phyloP scores from a whole-genome alignment of 2,888 invertebrate species.

The Merodon equestris region DNA sequence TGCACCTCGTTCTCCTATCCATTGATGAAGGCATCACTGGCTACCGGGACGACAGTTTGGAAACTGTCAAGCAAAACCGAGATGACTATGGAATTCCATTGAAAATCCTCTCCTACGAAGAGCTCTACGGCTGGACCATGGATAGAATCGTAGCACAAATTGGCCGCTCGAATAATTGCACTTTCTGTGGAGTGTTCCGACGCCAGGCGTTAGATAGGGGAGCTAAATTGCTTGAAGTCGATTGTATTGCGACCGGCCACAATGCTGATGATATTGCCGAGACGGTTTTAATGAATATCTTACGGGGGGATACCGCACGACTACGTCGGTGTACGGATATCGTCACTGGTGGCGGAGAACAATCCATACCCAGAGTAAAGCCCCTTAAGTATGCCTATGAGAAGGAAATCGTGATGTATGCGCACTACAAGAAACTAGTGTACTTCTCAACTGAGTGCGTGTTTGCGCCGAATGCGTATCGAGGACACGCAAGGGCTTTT shows the following conservation, averaged over 20 bases:
- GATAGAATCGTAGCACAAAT: constrained; percentile 96
- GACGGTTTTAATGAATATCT: constrained; percentile 97
- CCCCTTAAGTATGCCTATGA: constrained; percentile 98
- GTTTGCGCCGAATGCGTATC: constrained; percentile 98
- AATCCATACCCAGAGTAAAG: constrained; percentile 93
- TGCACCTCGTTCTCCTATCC: constrained; percentile 93
- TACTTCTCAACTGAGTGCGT: constrained; percentile 99
- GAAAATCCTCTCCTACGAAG: constrained; percentile 97
- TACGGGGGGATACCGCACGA: constrained; percentile 97
- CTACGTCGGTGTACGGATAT: constrained; percentile 94
- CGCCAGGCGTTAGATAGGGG: constrained; percentile 98
- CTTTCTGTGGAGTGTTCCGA: constrained; percentile 96
- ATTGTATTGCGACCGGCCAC: constrained; percentile 97
- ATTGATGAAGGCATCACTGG: constrained; percentile 99
- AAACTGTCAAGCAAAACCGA: constrained; percentile 96
- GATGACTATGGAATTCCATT: constrained; percentile 96
- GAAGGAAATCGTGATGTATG: constrained; percentile 99
- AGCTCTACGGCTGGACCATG: constrained; percentile 99
- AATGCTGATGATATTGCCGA: constrained; percentile 99
- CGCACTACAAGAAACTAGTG: constrained; percentile 95
- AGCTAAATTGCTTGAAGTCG: constrained; percentile 90
- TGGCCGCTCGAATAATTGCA: constrained; percentile 95
- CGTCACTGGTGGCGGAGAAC: constrained; percentile 87
- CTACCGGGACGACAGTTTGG: constrained; percentile 96
- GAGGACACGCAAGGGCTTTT: constrained; percentile 93